A percentile compares a stretch with the other conserved stretches of the same genome.
phyloP scores from a whole-genome alignment of 2,113 vertebrate species.

The Salvator merianae region DNA sequence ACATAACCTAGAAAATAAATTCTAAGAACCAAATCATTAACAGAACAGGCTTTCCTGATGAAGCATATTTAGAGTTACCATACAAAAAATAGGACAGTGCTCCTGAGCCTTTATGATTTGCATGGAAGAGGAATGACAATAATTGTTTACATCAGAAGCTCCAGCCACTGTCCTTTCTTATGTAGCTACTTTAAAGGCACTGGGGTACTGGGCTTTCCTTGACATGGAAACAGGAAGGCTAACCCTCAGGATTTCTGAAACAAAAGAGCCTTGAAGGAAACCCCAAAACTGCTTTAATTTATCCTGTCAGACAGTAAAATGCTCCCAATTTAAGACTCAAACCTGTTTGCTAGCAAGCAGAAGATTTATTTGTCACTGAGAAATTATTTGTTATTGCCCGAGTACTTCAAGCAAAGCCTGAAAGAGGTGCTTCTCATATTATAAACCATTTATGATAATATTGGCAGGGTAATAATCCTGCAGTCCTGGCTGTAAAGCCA shows the following conservation, averaged over 20 bases:
- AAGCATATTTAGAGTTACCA: neutral
- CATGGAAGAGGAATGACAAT: too few species aligned
- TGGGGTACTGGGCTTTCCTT: too few species aligned
- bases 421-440: constrained; percentile 57
- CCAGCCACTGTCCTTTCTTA: too few species aligned
- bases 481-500: constrained; percentile 49
- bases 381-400: constrained; percentile 43
- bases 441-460: constrained; percentile 56
- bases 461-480: constrained; percentile 58
- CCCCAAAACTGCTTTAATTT: neutral
- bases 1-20: neutral
- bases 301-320: constrained; percentile 9
- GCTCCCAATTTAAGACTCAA: constrained; percentile 22
- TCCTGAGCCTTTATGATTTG: too few species aligned
- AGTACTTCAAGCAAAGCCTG: constrained; percentile 47
- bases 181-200: too few species aligned
- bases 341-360: constrained; percentile 46
- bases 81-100: too few species aligned
- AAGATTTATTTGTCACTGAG: constrained; percentile 41
- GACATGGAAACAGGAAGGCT: neutral
- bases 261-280: constrained; percentile 24
- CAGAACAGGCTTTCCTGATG: neutral
- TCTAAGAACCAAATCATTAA: neutral
- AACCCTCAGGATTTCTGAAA: neutral
- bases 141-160: too few species aligned